These are phyloP conservation scores for Geotrypetes seraphini DNA, from an alignment of 2,797 vertebrate species.

Conservation along the genomic window DNA sequence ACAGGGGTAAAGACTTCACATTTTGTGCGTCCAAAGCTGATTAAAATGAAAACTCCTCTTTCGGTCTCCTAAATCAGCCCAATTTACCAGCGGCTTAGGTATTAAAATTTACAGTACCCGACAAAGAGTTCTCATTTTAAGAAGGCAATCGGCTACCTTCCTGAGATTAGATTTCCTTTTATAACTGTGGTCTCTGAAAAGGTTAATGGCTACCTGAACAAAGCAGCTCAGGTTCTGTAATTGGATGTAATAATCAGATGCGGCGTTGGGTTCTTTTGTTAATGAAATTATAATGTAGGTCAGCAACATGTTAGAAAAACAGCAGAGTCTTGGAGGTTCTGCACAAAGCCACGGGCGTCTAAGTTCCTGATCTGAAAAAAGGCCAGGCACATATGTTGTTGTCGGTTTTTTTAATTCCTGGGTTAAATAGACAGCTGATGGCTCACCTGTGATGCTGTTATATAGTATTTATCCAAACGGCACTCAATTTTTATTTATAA, in stretches of 20 bases:
- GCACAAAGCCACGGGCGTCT: constrained; percentile 13
- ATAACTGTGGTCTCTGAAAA: constrained; percentile 43
- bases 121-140: constrained; percentile 44
- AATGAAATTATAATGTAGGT: constrained; percentile 33
- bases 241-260: constrained; percentile 44
- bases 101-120: constrained; percentile 48
- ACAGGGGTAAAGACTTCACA: constrained; percentile 19
- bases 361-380: constrained; percentile 16
- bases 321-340: constrained; percentile 2
- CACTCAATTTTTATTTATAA: too few species aligned
- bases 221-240: constrained; percentile 38
- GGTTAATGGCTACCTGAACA: constrained; percentile 52
- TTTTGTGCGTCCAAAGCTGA: constrained; percentile 31
- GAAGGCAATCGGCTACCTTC: constrained; percentile 34
- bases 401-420: constrained; percentile 5
- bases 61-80: constrained; percentile 39
- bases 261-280: constrained; percentile 30
- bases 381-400: constrained; percentile 10
- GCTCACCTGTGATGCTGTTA: neutral
- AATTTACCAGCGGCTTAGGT: constrained; percentile 39
- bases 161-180: constrained; percentile 45
- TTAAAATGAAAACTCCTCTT: too few species aligned
- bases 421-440: constrained; percentile 1
- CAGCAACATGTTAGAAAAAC: constrained; percentile 21
- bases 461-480: neutral